These are phyloP conservation scores for Crotophaga sulcirostris DNA, from an alignment of 2,113 vertebrate species.

Conservation along the genomic window DNA sequence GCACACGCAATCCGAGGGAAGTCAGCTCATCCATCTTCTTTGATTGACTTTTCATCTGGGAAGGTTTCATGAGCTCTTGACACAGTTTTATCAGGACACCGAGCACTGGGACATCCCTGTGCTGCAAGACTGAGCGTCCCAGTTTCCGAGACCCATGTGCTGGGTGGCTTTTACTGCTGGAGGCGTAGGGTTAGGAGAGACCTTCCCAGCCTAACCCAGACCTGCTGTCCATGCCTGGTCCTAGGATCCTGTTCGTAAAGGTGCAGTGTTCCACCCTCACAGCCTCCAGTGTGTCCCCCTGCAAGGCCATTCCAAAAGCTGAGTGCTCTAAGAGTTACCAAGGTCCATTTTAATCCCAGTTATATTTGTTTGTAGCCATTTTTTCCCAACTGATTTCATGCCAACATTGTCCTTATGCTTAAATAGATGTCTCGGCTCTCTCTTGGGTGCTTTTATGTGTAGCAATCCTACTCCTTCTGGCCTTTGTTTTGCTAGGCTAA, in stretches of 20 bases:
- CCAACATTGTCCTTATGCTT: slow-evolving; percentile 26
- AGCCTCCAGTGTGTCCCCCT: background rate
- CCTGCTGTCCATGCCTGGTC: background rate
- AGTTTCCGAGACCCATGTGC: background rate
- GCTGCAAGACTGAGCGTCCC: background rate
- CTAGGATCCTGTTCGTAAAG: background rate
- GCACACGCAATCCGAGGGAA: background rate
- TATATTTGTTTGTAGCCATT: background rate
- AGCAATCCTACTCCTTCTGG: slow-evolving; percentile 8
- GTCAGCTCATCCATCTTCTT: background rate
- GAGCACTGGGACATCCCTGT: background rate
- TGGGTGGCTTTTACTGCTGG: background rate
- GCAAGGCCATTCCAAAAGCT: background rate
- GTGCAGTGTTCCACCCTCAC: background rate
- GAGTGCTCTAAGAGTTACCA: background rate
- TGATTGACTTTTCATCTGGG: background rate
- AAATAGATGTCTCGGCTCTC: background rate
- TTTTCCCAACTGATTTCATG: background rate
- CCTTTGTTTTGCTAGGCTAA: slow-evolving; percentile 33
- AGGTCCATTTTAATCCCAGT: background rate
- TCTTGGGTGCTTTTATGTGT: background rate
- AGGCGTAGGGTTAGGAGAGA: background rate
- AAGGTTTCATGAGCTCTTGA: background rate
- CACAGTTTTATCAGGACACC: background rate
- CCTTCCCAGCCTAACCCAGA: background rate